Evolutionary conservation across 1,140 invertebrate genomes (phyloP).

Genomic region (Drepana arcuata): DNA sequence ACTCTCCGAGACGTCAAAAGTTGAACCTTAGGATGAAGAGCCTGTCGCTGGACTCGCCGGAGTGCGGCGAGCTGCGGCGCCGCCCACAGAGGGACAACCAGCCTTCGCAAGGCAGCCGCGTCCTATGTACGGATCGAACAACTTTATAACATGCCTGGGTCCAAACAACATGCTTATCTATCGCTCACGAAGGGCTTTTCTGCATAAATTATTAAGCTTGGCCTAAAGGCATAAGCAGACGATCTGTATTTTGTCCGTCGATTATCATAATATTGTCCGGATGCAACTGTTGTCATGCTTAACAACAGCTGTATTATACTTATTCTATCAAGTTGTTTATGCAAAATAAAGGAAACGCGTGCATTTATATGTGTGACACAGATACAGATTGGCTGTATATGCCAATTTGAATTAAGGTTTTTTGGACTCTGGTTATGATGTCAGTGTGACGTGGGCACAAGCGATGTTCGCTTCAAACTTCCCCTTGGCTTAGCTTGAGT

Average conservation of each 20-base stretch:
- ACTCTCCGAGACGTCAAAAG: slow-evolving; percentile 95
- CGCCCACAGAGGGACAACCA: slow-evolving; percentile 66
- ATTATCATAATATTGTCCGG: too few species aligned
- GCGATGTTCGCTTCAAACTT: slow-evolving; percentile 34
- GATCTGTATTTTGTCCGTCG: too few species aligned
- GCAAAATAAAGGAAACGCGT: too few species aligned
- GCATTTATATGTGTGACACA: too few species aligned
- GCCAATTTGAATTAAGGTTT: slow-evolving; percentile 32
- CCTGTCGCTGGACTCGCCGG: slow-evolving; percentile 95
- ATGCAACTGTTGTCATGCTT: too few species aligned
- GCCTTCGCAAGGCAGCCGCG: slow-evolving; percentile 59
- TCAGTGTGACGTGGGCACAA: slow-evolving; percentile 48
- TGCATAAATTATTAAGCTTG: too few species aligned
- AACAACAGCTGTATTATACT: too few species aligned
- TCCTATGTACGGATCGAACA: slow-evolving; percentile 55
- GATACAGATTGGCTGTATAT: too few species aligned
- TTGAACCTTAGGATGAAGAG: slow-evolving; percentile 98
- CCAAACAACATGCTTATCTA: slow-evolving; percentile 34
- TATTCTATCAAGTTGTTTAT: too few species aligned
- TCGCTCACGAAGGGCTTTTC: too few species aligned
- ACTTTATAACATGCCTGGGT: slow-evolving; percentile 32
- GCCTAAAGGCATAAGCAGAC: too few species aligned
- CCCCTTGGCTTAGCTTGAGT: slow-evolving; percentile 55
- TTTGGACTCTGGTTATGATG: slow-evolving; percentile 47
- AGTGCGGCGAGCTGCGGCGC: slow-evolving; percentile 89